phyloP scores from a whole-genome alignment of 2,113 vertebrate genomes.

The Triplophysa tibetana region DNA sequence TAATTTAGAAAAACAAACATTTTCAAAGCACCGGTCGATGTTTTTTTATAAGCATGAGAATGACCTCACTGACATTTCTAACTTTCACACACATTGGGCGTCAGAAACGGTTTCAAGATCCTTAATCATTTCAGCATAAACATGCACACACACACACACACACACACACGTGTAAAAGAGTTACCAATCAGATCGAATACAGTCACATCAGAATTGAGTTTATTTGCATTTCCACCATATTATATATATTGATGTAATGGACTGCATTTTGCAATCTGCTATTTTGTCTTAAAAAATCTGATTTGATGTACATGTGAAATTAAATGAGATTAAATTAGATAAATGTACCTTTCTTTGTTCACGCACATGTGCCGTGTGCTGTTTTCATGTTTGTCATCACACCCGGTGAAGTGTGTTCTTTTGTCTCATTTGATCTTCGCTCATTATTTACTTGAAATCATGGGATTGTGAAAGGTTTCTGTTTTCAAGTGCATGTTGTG shows the following conservation, averaged over 20 bases:
- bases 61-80: constrained; percentile 22
- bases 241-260: background rate
- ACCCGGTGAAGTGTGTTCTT: background rate
- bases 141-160: background rate
- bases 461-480: no score
- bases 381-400: background rate
- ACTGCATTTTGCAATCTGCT: background rate
- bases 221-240: background rate
- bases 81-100: constrained; percentile 10
- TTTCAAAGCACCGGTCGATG: constrained; percentile 8
- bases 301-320: no score
- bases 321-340: background rate
- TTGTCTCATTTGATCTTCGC: background rate
- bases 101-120: background rate
- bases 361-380: background rate
- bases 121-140: background rate
- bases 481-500: background rate
- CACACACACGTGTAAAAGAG: background rate
- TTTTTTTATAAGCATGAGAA: background rate
- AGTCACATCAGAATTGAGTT: no score
- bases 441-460: background rate
- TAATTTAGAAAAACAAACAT: background rate
- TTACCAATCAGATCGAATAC: no score
- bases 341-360: background rate
- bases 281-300: background rate